Evolutionary conservation across 2,888 invertebrate genomes (phyloP).

Genomic region (Acronicta psi): DNA sequence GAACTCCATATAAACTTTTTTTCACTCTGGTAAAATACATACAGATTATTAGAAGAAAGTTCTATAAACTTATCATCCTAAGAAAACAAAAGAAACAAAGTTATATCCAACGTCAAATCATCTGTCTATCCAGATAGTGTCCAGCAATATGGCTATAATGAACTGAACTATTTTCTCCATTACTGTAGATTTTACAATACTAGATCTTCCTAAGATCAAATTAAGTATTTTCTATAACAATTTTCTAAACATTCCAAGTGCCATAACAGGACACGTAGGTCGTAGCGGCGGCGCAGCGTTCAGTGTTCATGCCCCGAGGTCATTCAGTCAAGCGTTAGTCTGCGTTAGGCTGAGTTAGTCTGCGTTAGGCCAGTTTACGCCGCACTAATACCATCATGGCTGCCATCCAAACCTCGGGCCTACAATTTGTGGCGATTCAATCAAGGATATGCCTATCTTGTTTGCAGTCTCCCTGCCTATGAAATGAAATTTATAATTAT

Average conservation of each 20-base stretch:
- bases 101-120: too few relatives aligned
- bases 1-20: too few relatives aligned
- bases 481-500: conserved; percentile 39
- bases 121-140: too few relatives aligned
- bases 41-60: too few relatives aligned
- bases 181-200: too few relatives aligned
- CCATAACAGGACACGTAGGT: conserved; percentile 28
- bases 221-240: neutral
- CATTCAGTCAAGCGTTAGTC: conserved; percentile 62
- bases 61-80: too few relatives aligned
- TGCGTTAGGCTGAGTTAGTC: conserved; percentile 59
- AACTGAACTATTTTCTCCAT: too few relatives aligned
- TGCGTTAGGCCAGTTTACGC: conserved; percentile 64
- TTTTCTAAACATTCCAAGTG: conserved; percentile 5
- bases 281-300: conserved; percentile 22
- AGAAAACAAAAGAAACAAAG: too few relatives aligned
- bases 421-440: conserved; percentile 75
- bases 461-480: conserved; percentile 20
- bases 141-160: too few relatives aligned
- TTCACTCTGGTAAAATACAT: too few relatives aligned
- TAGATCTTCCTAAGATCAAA: neutral
- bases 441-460: conserved; percentile 59
- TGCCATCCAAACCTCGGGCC: conserved; percentile 52
- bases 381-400: conserved; percentile 57
- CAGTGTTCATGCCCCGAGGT: conserved; percentile 52